Percentiles rank a stretch among this genome's conserved stretches.
Conservation (phyloP, 2,797 vertebrate species). For the Coregonus suidteri region DNA sequence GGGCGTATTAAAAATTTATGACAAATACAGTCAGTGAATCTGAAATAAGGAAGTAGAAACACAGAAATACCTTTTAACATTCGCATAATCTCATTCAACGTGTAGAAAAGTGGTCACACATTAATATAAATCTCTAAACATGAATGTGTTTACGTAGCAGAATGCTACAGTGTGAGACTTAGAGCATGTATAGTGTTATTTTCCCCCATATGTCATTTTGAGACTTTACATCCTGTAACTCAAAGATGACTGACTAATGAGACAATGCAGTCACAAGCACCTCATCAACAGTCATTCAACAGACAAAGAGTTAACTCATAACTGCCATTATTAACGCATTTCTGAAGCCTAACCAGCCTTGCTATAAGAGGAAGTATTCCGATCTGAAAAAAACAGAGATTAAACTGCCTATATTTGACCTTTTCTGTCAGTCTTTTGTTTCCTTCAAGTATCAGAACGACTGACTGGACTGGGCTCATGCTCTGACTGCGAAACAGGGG, state of each 20-base stretch:
- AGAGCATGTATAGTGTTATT: not conserved
- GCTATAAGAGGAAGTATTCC: not conserved
- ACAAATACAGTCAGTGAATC: not conserved
- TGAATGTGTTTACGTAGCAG: not conserved
- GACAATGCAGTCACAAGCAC: not conserved
- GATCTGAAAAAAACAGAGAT: not conserved
- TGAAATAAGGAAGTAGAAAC: not conserved
- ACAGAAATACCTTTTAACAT: no score
- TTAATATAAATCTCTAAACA: no score
- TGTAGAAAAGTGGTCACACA: no score
- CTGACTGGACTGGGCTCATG: not conserved
- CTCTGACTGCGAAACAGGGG: conserved; percentile 34
- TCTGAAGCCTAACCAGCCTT: not conserved
- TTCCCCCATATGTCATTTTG: not conserved
- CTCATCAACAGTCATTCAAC: not conserved
- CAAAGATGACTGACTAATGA: not conserved
- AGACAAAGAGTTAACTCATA: not conserved
- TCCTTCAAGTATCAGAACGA: not conserved
- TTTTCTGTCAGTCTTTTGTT: not conserved
- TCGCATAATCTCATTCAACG: no score
- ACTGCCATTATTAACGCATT: not conserved
- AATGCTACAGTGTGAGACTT: not conserved
- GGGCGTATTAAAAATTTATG: not conserved
- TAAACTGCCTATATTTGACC: not conserved
- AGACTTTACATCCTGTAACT: not conserved